A percentile compares a stretch with the other conserved stretches of the same genome.
Conservation (phyloP, 2,888 invertebrate genomes). For the Lasioglossum vierecki region DNA sequence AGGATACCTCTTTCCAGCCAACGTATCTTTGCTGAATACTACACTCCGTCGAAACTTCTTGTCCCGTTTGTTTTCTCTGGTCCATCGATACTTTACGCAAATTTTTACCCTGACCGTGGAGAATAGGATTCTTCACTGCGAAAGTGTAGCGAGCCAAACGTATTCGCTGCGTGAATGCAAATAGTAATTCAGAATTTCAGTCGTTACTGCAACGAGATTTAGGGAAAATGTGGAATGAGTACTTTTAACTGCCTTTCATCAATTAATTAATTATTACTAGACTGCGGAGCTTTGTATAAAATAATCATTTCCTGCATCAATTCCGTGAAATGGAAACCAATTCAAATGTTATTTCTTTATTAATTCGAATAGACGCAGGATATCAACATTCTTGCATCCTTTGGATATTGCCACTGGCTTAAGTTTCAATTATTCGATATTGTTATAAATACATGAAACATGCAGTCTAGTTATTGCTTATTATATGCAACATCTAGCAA, state of each 20-base stretch:
- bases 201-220: not conserved
- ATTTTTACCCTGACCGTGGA: constrained; percentile 55
- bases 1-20: constrained; percentile 48
- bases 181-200: not conserved
- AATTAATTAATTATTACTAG: not conserved
- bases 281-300: not conserved
- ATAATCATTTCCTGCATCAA: not conserved
- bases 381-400: not conserved
- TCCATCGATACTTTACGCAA: constrained; percentile 52
- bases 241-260: not conserved
- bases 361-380: not conserved
- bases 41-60: constrained; percentile 58
- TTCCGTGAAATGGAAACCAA: not conserved
- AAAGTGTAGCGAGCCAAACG: constrained; percentile 7
- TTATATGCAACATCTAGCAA: not conserved
- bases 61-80: constrained; percentile 41
- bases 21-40: constrained; percentile 59
- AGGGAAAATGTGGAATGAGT: not conserved
- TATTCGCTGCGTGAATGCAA: not conserved
- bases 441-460: not conserved
- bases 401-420: not conserved
- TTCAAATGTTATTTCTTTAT: not conserved
- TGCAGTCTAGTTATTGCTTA: not conserved
- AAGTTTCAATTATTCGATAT: not conserved
- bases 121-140: not conserved